Base-by-base conservation (phyloP, 2,113 vertebrate species). In the Hypomesus transpacificus region DNA sequence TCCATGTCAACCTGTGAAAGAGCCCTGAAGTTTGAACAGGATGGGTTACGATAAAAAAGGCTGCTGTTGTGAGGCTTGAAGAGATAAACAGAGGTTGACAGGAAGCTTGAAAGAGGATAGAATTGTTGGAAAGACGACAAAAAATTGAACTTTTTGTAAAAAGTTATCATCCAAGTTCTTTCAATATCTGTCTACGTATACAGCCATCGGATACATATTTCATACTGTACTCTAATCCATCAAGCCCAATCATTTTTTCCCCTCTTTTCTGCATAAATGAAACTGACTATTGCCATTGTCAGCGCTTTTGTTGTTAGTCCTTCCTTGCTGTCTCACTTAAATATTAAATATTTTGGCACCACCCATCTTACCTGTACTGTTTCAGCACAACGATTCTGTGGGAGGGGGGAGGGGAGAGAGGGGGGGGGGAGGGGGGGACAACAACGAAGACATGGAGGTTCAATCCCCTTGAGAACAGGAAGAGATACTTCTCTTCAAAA, bases 391-490 rank as follows among this genome's bases (percentile, higher is more conserved):
- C 21, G 3, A 24, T 57, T 28, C 67, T 52, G 46, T 52, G 74
- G n/a, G 64, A n/a, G 71, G 24, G 24, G 24, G 24, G 24, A 24
- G 1, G 24, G 72, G 75, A n/a, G n/a, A n/a, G 73, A 66, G n/a
- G 22, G 39, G 7, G 13, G 69, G 72, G 72, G 75, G 73, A 64
- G 21, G 22, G 39, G 7, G 8, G 66, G 72, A 77, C 70, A 72
- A 53, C 39, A 46, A 46, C 39, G 39, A 46, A 46, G 39, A 46
- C 57, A 50, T 64, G 73, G 75, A 78, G 79, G 80, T 85, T 85
- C 81, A 66, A 80, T 69, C 61, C 50, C 22, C 63, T 80, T 83
- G 80, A 28, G 39, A 75, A 82, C 54, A 61, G 73, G 77, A 84
- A 78, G 70, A n/a, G 9, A 22, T 66, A 61, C 39, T 62, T 57